phyloP scores from a whole-genome alignment of 2,113 vertebrate species.

The Oriolus oriolus region DNA sequence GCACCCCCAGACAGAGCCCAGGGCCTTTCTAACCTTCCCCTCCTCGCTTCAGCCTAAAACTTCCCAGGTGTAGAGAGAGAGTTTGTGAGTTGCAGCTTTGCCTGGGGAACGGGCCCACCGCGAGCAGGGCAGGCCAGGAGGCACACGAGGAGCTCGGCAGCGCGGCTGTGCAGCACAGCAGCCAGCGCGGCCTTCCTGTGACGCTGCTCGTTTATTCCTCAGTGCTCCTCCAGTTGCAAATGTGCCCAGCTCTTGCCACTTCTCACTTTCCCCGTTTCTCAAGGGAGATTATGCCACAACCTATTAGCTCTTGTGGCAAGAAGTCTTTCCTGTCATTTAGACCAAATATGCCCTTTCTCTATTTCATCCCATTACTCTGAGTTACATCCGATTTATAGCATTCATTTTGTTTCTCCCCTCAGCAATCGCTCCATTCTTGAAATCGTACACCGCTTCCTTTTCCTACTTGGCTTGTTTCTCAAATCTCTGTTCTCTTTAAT shows the following conservation, averaged over 20 bases:
- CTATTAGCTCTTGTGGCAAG: neutral
- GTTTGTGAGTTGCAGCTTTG: neutral
- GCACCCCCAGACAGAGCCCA: neutral
- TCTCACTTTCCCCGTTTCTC: neutral
- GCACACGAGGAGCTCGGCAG: neutral
- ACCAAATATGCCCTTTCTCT: conserved; percentile 27
- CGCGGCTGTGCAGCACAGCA: neutral
- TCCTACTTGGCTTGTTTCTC: neutral
- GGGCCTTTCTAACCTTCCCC: rapidly evolving
- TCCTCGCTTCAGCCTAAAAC: neutral
- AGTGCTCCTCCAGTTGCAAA: neutral
- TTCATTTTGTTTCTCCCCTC: neutral
- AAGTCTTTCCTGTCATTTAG: neutral
- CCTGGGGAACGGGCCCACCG: neutral
- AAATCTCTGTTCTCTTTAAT: neutral
- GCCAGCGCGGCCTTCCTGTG: rapidly evolving
- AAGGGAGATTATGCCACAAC: conserved; percentile 41
- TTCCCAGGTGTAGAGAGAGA: neutral
- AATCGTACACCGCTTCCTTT: rapidly evolving
- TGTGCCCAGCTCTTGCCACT: neutral
- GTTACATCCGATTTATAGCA: neutral
- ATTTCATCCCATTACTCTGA: conserved; percentile 15
- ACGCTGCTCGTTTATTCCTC: neutral
- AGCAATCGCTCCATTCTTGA: neutral
- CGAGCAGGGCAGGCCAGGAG: no score